Conservation (phyloP, 2,888 invertebrate species). For the Apodemia zela region DNA sequence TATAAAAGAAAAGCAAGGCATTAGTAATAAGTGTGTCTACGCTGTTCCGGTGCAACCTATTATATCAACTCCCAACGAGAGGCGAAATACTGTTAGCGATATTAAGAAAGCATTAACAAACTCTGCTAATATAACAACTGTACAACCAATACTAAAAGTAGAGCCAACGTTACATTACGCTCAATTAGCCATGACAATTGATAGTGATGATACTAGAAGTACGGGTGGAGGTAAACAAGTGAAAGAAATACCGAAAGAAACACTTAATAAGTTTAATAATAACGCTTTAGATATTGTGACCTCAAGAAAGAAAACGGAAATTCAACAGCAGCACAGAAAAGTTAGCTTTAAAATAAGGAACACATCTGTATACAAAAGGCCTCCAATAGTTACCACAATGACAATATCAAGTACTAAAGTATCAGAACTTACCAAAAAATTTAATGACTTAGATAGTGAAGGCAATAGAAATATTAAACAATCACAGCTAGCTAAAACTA, state of each 20-base stretch:
- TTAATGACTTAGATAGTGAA: slow-evolving; percentile 82
- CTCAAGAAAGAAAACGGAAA: slow-evolving; percentile 12
- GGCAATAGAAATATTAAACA: slow-evolving; percentile 64
- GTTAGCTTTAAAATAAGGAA: slow-evolving; percentile 83
- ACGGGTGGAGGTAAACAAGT: slow-evolving; percentile 63
- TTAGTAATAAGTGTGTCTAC: slow-evolving; percentile 58
- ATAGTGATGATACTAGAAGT: slow-evolving; percentile 67
- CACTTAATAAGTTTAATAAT: slow-evolving; percentile 34
- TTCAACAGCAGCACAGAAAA: slow-evolving; percentile 67
- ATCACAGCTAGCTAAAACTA: slow-evolving; percentile 76
- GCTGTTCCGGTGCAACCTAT: slow-evolving; percentile 59
- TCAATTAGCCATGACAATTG: slow-evolving; percentile 63
- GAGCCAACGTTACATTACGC: slow-evolving; percentile 61
- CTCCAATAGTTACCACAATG: slow-evolving; percentile 63
- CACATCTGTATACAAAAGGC: slow-evolving; percentile 65
- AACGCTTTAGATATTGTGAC: neutral
- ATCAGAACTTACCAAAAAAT: slow-evolving; percentile 84
- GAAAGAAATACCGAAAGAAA: slow-evolving; percentile 36
- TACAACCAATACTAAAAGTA: slow-evolving; percentile 34
- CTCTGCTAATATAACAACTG: slow-evolving; percentile 48
- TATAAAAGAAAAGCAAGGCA: slow-evolving; percentile 63
- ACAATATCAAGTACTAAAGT: slow-evolving; percentile 81
- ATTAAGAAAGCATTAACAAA: slow-evolving; percentile 66
- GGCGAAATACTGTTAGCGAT: slow-evolving; percentile 58
- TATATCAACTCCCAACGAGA: slow-evolving; percentile 45